These are phyloP conservation scores for Athetis lepigone DNA, from an alignment of 2,888 invertebrate genomes.

Conservation along the genomic window DNA sequence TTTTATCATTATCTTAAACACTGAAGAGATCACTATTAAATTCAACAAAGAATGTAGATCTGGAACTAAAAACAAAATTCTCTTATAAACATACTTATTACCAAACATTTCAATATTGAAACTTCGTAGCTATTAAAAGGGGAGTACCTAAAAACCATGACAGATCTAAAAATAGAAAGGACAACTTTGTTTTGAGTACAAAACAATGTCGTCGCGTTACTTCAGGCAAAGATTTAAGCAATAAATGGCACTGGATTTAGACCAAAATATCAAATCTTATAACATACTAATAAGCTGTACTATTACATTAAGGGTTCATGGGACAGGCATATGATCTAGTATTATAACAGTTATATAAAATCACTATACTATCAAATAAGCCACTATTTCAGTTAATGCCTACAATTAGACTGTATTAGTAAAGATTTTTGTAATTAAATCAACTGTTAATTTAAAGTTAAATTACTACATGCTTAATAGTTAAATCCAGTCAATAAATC, in stretches of 20 bases:
- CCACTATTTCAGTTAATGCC: too few species aligned
- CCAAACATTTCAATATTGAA: constrained; percentile 1
- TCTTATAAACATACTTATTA: not conserved
- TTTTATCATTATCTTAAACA: too few species aligned
- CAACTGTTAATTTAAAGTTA: not conserved
- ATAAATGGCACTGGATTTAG: too few species aligned
- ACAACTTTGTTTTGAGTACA: constrained; percentile 30
- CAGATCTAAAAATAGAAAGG: constrained; percentile 45
- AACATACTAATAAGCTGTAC: too few species aligned
- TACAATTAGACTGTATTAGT: not conserved
- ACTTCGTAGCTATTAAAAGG: not conserved
- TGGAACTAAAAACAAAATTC: not conserved
- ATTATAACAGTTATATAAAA: too few species aligned
- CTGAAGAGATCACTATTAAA: too few species aligned
- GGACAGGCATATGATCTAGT: too few species aligned
- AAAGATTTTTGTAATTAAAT: not conserved
- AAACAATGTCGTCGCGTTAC: constrained; percentile 5
- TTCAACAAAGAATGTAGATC: too few species aligned
- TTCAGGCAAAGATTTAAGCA: not conserved
- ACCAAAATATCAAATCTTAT: too few species aligned
- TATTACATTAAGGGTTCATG: too few species aligned
- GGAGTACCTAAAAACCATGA: constrained; percentile 15
- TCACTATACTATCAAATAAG: too few species aligned
- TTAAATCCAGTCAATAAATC: not conserved
- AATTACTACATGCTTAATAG: not conserved